Conservation (phyloP, 2,797 vertebrate species). For the Mormyrus hasselquistii region DNA sequence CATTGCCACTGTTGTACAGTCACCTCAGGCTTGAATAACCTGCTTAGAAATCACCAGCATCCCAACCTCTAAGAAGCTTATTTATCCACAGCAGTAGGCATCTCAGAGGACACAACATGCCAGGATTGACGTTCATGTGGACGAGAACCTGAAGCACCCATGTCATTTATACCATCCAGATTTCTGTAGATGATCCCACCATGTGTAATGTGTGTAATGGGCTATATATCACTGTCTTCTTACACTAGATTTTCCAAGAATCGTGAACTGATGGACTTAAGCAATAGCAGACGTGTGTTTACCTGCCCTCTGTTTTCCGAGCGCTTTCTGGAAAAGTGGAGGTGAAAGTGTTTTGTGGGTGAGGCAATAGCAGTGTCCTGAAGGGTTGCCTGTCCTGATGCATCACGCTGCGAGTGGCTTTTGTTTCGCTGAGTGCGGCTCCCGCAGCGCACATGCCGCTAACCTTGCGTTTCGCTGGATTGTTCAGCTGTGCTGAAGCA, state of each 20-base stretch:
- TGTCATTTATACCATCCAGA: neutral
- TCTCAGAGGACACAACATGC: neutral
- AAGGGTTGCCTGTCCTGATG: slow-evolving; percentile 20
- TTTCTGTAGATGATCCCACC: neutral
- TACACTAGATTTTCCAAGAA: neutral
- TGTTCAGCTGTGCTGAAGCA: slow-evolving; percentile 10
- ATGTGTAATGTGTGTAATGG: neutral
- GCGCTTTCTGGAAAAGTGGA: neutral
- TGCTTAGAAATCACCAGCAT: neutral
- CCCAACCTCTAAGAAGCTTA: neutral
- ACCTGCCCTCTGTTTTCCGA: neutral
- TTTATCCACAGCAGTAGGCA: neutral
- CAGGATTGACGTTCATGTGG: neutral
- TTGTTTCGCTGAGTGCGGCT: slow-evolving; percentile 15
- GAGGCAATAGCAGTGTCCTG: slow-evolving; percentile 7
- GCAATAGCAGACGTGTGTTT: neutral
- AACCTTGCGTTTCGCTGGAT: neutral
- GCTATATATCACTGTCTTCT: neutral
- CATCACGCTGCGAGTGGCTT: slow-evolving; percentile 20
- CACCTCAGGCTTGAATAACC: neutral
- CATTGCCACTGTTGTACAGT: neutral
- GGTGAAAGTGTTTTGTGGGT: neutral
- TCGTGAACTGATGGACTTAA: neutral
- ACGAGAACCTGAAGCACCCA: neutral
- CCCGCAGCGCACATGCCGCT: neutral